phyloP scores from a whole-genome alignment of 2,797 vertebrate species.

The Diplodus puntazzo region DNA sequence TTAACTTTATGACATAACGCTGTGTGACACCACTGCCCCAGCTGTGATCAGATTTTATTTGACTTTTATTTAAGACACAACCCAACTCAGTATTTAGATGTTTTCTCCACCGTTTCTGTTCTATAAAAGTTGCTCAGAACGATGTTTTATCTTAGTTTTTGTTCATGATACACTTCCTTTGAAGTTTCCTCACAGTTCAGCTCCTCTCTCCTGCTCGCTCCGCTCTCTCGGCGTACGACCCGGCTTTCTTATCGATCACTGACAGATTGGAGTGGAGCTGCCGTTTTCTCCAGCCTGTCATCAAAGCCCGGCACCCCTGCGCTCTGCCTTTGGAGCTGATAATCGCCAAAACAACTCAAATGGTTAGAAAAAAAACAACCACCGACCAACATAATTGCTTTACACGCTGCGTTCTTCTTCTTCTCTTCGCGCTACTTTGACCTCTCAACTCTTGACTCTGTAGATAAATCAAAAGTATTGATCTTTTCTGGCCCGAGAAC shows the following conservation, averaged over 20 bases:
- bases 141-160: neutral
- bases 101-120: neutral
- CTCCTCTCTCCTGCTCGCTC: neutral
- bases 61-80: neutral
- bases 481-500: conserved; percentile 14
- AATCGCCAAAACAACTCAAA: conserved; percentile 17
- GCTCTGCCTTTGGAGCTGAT: conserved; percentile 13
- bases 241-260: neutral
- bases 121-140: conserved; percentile 14
- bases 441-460: conserved; percentile 1
- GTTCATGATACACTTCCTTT: neutral
- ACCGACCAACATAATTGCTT: neutral
- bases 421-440: conserved; percentile 25
- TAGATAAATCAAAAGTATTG: conserved; percentile 39
- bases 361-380: neutral
- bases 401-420: conserved; percentile 1
- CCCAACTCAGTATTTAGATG: conserved; percentile 11
- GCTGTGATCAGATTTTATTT: neutral
- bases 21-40: fast-evolving
- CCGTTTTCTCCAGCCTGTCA: conserved; percentile 17
- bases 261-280: conserved; percentile 24
- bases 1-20: neutral
- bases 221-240: neutral
- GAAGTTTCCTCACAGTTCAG: neutral
- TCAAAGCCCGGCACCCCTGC: conserved; percentile 17